A percentile compares a stretch with the other conserved stretches of the same genome.
These are phyloP conservation scores for Dipus sagitta DNA, from an alignment of 2,797 vertebrate genomes.

Conservation along the genomic window DNA sequence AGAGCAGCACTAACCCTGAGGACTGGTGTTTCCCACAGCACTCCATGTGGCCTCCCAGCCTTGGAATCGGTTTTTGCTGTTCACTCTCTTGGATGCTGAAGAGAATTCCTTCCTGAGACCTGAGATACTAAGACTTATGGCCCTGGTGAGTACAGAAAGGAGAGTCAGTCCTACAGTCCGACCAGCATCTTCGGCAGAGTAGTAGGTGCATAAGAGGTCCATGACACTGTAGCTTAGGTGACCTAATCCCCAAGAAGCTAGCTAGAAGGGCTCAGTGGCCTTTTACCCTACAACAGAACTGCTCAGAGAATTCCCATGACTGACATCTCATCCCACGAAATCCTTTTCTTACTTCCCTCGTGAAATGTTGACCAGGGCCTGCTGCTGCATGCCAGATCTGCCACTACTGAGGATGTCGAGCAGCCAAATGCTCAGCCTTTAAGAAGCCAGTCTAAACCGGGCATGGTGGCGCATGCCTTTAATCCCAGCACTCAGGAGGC, in stretches of 20 bases:
- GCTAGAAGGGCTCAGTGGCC: not conserved
- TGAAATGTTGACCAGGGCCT: not conserved
- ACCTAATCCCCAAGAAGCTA: not conserved
- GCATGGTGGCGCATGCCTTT: no score
- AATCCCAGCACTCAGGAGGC: no score
- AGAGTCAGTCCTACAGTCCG: not conserved
- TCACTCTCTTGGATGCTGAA: slow-evolving; percentile 89
- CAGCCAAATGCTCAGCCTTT: slow-evolving; percentile 19
- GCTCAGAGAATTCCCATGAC: not conserved
- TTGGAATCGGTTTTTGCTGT: slow-evolving; percentile 94
- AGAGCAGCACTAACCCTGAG: not conserved
- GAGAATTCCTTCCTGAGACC: slow-evolving; percentile 91
- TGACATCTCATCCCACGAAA: not conserved
- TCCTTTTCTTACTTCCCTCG: slow-evolving; percentile 35
- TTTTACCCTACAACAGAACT: not conserved
- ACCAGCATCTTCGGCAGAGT: not conserved
- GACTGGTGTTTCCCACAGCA: slow-evolving; percentile 84
- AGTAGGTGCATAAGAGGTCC: not conserved
- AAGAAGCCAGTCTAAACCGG: not conserved
- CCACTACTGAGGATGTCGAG: not conserved
- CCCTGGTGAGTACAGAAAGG: slow-evolving; percentile 89
- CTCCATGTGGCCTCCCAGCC: slow-evolving; percentile 91
- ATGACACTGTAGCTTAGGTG: not conserved
- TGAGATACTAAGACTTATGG: slow-evolving; percentile 92
- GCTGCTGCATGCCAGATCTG: not conserved